A percentile compares a stretch with the other conserved stretches of the same genome.
Conservation (phyloP, 1,140 invertebrate genomes). For the Eupeodes corollae region DNA sequence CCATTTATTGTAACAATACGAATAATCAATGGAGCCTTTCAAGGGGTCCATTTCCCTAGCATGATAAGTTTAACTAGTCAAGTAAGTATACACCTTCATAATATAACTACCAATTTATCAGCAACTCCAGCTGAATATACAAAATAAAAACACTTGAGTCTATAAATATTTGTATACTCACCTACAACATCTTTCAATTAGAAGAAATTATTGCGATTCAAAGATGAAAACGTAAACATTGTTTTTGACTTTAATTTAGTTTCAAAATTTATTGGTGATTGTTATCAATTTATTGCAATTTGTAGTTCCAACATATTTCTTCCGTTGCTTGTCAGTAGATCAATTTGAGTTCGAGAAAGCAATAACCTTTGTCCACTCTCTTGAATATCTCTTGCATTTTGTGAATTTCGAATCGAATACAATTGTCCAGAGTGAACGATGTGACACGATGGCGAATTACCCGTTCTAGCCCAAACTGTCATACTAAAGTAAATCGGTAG, state of each 20-base stretch:
- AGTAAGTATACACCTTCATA: slow-evolving; percentile 26
- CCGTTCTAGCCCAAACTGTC: slow-evolving; percentile 13
- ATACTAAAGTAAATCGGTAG: slow-evolving; percentile 9
- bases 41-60: slow-evolving; percentile 59
- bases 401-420: slow-evolving; percentile 15
- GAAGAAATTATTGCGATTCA: not conserved
- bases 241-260: no score
- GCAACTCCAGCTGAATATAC: not conserved
- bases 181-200: no score
- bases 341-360: slow-evolving; percentile 9
- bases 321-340: slow-evolving; percentile 11
- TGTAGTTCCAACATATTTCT: slow-evolving; percentile 17
- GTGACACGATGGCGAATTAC: slow-evolving; percentile 12
- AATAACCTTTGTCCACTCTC: slow-evolving; percentile 10
- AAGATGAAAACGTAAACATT: no score
- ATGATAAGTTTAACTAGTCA: slow-evolving; percentile 61
- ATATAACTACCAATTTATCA: not conserved
- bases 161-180: no score
- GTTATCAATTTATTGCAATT: slow-evolving; percentile 11
- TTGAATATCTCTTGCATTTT: slow-evolving; percentile 8
- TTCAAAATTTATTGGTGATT: not conserved
- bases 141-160: not conserved
- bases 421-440: slow-evolving; percentile 10
- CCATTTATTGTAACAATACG: slow-evolving; percentile 49
- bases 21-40: slow-evolving; percentile 55